Evolutionary conservation across 2,113 vertebrate species (phyloP), one percentile per base, ranked within the genome.

Genomic region (Oncorhynchus mykiss): DNA sequence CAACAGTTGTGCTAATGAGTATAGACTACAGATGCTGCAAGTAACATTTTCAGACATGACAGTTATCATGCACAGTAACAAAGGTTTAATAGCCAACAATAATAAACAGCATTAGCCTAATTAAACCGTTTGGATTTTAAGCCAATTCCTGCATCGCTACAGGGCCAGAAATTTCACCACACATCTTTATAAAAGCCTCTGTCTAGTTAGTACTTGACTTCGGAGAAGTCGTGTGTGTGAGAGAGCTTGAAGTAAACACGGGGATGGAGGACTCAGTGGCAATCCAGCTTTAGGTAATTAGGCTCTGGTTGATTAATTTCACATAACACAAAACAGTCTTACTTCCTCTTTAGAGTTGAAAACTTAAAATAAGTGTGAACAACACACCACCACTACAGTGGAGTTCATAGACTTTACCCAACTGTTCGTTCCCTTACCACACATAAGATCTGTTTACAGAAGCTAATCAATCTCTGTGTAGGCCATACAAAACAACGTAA

Each of bases 1-100:
- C 75, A 82, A 80, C 82, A 75, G 60, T 25, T 82, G 49, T 60
- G 87, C 86, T 85, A 86, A 85, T 88, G 83, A 80, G 75, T 54
- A 18, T 18, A 18, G 54, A 4, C 54, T 25, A 60, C 78, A 69
- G 75, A 71, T 62, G 66, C 74, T 60, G 75, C 74, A 66, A 66
- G 14, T 29, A 66, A 49, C 64, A 81, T 45, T 45, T 45, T 45
- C 49, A 80, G 24, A 76, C 84, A 71, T 59, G 39, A 64, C 54
- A 76, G 71, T 78, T 24, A 25, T 16, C 72, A 78, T 45, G n/a
- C 76, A 75, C 64, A 72, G 65, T 64, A 78, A 45, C 48, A 27
- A 57, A 65, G n/a, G 64, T 81, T 71, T 76, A 54, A 88, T 88
- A 70, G 70, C 66, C 67, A 80, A 84, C 80, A 72, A 84, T 80